These are phyloP conservation scores for Eristalis pertinax DNA, from an alignment of 2,888 invertebrate species.

Conservation along the genomic window DNA sequence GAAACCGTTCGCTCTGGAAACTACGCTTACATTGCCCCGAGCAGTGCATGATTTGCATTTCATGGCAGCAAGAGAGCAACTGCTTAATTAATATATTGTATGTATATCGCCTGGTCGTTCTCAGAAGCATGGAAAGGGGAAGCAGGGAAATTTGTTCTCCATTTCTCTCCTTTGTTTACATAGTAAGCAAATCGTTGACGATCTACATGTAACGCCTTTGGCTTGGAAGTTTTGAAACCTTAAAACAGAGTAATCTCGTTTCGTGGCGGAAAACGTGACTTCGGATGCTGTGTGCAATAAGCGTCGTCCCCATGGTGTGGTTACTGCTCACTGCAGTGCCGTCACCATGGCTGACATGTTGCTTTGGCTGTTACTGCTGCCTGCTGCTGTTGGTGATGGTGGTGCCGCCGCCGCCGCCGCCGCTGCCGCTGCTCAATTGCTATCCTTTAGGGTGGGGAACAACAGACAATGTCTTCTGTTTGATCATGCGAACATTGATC, in stretches of 20 bases:
- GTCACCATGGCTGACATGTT: slow-evolving; percentile 5
- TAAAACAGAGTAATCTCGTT: slow-evolving; percentile 30
- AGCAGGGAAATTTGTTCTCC: slow-evolving; percentile 44
- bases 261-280: slow-evolving; percentile 60
- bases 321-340: neutral
- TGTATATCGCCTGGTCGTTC: too few species aligned
- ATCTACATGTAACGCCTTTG: slow-evolving; percentile 61
- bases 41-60: slow-evolving; percentile 58
- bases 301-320: slow-evolving; percentile 23
- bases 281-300: slow-evolving; percentile 56
- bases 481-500: slow-evolving; percentile 67
- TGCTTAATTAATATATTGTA: slow-evolving; percentile 34
- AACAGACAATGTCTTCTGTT: slow-evolving; percentile 58
- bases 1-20: slow-evolving; percentile 11
- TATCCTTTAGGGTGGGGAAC: too few species aligned
- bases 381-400: too few species aligned
- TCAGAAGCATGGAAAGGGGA: too few species aligned
- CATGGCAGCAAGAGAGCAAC: neutral
- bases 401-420: too few species aligned
- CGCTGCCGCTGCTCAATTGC: too few species aligned
- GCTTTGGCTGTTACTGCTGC: too few species aligned
- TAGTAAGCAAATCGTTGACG: slow-evolving; percentile 64
- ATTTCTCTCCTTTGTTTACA: slow-evolving; percentile 65
- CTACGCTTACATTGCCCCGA: slow-evolving; percentile 9
- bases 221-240: slow-evolving; percentile 21